Conservation (phyloP, 2,888 invertebrate species). For the Hyles lineata region DNA sequence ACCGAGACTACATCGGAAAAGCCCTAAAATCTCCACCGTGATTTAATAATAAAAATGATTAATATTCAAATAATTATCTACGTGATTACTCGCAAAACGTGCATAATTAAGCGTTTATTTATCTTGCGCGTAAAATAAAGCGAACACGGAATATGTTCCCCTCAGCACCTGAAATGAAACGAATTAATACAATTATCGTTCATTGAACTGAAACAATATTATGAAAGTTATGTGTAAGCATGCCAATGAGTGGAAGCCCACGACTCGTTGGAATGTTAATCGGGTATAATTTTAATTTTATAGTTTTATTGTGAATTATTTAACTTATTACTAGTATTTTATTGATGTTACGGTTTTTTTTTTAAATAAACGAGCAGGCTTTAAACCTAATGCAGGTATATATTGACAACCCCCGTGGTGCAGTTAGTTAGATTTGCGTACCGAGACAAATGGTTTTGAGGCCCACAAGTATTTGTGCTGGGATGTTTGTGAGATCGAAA, state of each 20-base stretch:
- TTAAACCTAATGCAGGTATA: no score
- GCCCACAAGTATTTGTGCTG: no score
- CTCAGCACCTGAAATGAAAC: constrained; percentile 68
- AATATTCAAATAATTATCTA: not conserved
- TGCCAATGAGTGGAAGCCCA: constrained; percentile 26
- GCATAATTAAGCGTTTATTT: constrained; percentile 41
- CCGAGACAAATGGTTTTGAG: no score
- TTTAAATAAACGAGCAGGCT: not conserved
- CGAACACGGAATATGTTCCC: constrained; percentile 72
- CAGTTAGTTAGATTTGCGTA: no score
- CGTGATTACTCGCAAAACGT: not conserved
- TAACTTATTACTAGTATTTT: not conserved
- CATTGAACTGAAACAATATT: constrained; percentile 40
- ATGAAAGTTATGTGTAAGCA: constrained; percentile 28
- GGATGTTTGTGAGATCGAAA: no score
- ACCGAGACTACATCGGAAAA: no score
- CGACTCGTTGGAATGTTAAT: constrained; percentile 3
- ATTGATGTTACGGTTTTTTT: not conserved
- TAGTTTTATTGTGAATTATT: not conserved
- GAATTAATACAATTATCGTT: constrained; percentile 39
- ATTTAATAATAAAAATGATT: not conserved
- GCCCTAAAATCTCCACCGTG: no score
- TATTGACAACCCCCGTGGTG: no score
- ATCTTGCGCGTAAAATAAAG: constrained; percentile 69
- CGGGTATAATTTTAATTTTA: constrained; percentile 13